A percentile compares a stretch with the other conserved stretches of the same genome.
phyloP scores from a whole-genome alignment of 2,888 invertebrate genomes.

The Tetranychus truncatus region DNA sequence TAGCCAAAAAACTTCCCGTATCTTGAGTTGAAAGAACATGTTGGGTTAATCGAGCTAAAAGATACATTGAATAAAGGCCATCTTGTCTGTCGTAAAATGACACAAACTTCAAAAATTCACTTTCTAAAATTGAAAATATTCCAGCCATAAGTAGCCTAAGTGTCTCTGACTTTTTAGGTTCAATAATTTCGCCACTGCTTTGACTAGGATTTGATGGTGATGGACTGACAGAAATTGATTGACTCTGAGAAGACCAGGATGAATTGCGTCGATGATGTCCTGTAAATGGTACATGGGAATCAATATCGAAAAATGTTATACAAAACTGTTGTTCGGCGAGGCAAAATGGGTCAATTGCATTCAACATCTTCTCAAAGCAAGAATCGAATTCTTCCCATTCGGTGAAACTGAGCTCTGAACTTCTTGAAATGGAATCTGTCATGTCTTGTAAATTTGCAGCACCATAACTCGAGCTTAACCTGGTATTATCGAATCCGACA shows the following conservation, averaged over 20 bases:
- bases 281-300: constrained; percentile 16
- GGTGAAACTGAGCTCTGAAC: constrained; percentile 22
- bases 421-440: constrained; percentile 18
- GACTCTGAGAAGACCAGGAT: neutral
- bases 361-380: constrained; percentile 56
- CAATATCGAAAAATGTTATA: constrained; percentile 69
- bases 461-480: constrained; percentile 17
- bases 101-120: constrained; percentile 66
- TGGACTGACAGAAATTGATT: constrained; percentile 5
- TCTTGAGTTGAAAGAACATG: constrained; percentile 79
- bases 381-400: constrained; percentile 31
- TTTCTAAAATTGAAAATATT: constrained; percentile 69
- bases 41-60: constrained; percentile 71
- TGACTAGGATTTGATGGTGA: constrained; percentile 22
- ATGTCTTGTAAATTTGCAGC: constrained; percentile 8
- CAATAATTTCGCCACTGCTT: constrained; percentile 16
- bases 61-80: constrained; percentile 83
- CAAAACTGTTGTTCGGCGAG: constrained; percentile 89
- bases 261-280: constrained; percentile 5
- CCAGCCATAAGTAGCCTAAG: constrained; percentile 52
- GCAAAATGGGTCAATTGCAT: constrained; percentile 72
- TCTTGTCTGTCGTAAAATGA: constrained; percentile 68
- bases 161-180: constrained; percentile 34
- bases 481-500: neutral
- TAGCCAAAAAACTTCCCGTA: constrained; percentile 64